phyloP scores from a whole-genome alignment of 2,888 invertebrate species.

The Drosophila kanekoi region DNA sequence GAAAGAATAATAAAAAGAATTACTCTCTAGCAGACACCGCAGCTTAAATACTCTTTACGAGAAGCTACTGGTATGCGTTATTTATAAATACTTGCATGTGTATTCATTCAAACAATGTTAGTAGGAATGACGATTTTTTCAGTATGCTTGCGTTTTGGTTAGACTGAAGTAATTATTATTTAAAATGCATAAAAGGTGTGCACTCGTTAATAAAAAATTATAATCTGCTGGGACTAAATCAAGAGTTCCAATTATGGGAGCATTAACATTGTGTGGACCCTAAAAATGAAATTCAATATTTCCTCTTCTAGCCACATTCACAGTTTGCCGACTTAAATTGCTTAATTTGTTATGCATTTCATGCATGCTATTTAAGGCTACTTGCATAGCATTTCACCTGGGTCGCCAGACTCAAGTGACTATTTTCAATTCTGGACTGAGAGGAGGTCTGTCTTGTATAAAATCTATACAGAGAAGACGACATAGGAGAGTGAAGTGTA shows the following conservation, averaged over 20 bases:
- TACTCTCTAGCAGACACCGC: background rate
- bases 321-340: constrained; percentile 12
- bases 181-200: constrained; percentile 41
- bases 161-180: constrained; percentile 23
- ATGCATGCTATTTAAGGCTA: constrained; percentile 66
- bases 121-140: no score
- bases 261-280: constrained; percentile 34
- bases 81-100: no score
- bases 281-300: background rate
- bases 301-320: background rate
- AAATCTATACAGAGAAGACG: no score
- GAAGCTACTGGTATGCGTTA: no score
- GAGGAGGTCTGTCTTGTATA: background rate
- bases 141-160: constrained; percentile 3
- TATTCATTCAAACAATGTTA: no score
- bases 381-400: constrained; percentile 56
- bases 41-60: background rate
- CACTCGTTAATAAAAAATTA: constrained; percentile 26
- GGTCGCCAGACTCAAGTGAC: constrained; percentile 29
- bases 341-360: constrained; percentile 57
- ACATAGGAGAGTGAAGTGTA: no score
- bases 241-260: constrained; percentile 15
- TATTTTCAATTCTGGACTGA: constrained; percentile 6
- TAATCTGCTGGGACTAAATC: constrained; percentile 18
- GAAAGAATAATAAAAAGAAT: constrained; percentile 5